Conservation (phyloP, 1,140 invertebrate species). For the Hyles vespertilio region DNA sequence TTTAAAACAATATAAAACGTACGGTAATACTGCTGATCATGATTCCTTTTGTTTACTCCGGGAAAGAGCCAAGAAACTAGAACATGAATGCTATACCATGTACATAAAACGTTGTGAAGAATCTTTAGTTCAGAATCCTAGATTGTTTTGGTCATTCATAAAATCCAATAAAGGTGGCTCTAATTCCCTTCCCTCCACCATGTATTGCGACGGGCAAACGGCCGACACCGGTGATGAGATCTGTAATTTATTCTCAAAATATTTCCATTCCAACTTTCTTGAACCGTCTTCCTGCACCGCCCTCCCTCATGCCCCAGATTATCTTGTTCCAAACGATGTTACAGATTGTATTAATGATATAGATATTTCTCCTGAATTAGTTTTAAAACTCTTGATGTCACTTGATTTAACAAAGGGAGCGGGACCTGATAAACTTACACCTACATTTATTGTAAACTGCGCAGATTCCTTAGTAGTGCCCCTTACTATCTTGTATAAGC, state of each 20-base stretch:
- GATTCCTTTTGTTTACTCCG: slow-evolving; percentile 7
- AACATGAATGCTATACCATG: slow-evolving; percentile 11
- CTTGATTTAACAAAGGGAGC: slow-evolving; percentile 10
- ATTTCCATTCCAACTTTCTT: slow-evolving; percentile 17
- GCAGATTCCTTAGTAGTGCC: slow-evolving; percentile 20
- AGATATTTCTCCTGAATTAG: neutral
- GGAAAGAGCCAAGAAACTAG: slow-evolving; percentile 5
- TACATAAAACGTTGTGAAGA: slow-evolving; percentile 20
- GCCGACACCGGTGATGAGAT: slow-evolving; percentile 14
- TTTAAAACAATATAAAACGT: slow-evolving; percentile 16
- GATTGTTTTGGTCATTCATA: slow-evolving; percentile 24
- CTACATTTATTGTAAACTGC: slow-evolving; percentile 27
- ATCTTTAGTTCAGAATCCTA: slow-evolving; percentile 14
- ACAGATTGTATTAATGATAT: neutral
- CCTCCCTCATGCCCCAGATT: neutral
- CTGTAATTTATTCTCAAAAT: slow-evolving; percentile 3
- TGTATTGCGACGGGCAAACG: slow-evolving; percentile 10
- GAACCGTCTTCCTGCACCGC: neutral
- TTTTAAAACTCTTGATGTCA: slow-evolving; percentile 1
- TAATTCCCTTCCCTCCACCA: slow-evolving; percentile 9
- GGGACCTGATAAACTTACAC: slow-evolving; percentile 20
- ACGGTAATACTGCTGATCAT: slow-evolving; percentile 15
- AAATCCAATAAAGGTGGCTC: slow-evolving; percentile 13
- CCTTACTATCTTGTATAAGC: slow-evolving; percentile 18
- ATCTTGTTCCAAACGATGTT: slow-evolving; percentile 1